Base-by-base conservation (phyloP, 2,797 vertebrate genomes). In the Sebastes vulpes region DNA sequence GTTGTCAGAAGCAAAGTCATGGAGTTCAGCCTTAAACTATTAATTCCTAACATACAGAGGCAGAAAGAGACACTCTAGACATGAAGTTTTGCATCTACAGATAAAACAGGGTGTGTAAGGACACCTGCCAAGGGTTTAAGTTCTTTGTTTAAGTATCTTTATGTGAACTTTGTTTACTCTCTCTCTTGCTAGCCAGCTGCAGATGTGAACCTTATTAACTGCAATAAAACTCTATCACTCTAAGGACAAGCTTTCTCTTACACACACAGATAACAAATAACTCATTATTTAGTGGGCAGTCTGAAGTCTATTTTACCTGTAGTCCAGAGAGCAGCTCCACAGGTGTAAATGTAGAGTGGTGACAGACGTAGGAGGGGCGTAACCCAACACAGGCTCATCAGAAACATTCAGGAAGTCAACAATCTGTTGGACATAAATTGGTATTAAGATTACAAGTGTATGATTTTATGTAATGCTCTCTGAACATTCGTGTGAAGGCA, bases 281-380 rank as follows among this genome's bases (percentile, higher is more conserved):
- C 3, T 68, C 2, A n/a, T 29, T 2, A 50, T 60, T 48, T 31
- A 31, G n/a, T 10, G 14, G 8, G 11, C 59, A 23, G 11, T 69
- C 10, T 58, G 48, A 69, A 6, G 21, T 73, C 32, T 66, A 50
- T 35, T 38, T 85, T 80, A 99, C 99, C 98, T 97, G 90, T 99
- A 99, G 93, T 99, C 98, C 57, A 99, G 94, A 18, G 98, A 98
- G 92, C 99, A 99, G 94, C 97, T 98, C 99, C 98, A 99, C 12
- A 99, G 95, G 87, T 97, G 96, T 48, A 96, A 90, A 79, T 97
- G 96, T 11, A 99, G 96, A 6, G 98, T 99, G 74, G 97, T 98
- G 89, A 98, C 94, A 57, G 97, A 98, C 29, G 97, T 93, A 76
- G 98, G 99, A 84, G 98, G 98, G 46, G 95, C 97, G 75, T 99